Conservation (phyloP, 2,113 vertebrate genomes). For the Excalfactoria chinensis region DNA sequence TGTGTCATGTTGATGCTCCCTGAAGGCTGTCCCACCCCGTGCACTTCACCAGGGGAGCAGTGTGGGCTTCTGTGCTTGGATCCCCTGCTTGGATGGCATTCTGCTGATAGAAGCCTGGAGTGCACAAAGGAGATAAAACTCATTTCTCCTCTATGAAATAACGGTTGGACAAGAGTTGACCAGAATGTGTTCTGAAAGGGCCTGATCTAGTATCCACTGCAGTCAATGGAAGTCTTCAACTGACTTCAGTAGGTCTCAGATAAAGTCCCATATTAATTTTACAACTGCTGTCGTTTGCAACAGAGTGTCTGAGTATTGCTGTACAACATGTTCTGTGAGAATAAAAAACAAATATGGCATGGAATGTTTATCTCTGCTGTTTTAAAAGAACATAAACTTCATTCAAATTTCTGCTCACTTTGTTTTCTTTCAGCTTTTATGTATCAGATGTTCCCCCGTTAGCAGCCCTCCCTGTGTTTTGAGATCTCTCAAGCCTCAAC, state of each 20-base stretch:
- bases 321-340: not conserved
- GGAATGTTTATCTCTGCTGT: not conserved
- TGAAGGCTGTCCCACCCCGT: constrained; percentile 29
- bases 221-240: constrained; percentile 59
- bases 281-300: constrained; percentile 26
- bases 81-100: constrained; percentile 33
- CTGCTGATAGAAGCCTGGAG: constrained; percentile 58
- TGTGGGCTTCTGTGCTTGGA: constrained; percentile 26
- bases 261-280: constrained; percentile 44
- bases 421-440: not conserved
- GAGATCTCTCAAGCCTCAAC: not conserved
- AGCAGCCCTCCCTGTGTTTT: not conserved
- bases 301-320: not conserved
- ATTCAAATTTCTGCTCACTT: not conserved
- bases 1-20: constrained; percentile 37
- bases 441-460: not conserved
- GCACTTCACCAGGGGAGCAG: constrained; percentile 41
- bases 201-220: constrained; percentile 46
- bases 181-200: constrained; percentile 47
- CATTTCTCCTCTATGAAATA: constrained; percentile 59
- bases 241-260: constrained; percentile 60
- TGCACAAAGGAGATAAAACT: constrained; percentile 62
- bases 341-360: not conserved
- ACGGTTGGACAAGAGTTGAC: constrained; percentile 44
- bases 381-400: not conserved